Evolutionary conservation across 2,113 vertebrate species (phyloP).

Genomic region (Stictonetta naevosa): DNA sequence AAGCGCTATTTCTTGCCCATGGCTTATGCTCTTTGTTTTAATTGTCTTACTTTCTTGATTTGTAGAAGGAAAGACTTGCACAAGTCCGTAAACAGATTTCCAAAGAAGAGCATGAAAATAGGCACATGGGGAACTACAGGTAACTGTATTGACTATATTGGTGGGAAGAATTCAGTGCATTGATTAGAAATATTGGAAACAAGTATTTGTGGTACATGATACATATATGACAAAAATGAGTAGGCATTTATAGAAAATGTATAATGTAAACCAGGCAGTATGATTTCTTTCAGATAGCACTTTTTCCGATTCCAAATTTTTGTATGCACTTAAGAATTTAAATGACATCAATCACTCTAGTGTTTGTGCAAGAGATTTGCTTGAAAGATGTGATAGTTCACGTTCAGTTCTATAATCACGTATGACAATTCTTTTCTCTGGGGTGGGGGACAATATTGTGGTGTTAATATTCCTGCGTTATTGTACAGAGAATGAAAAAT

Average conservation of each 20-base stretch:
- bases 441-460: not conserved
- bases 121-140: slow-evolving; percentile 98
- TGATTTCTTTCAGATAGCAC: not conserved
- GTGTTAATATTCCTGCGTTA: not conserved
- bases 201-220: not conserved
- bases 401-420: not conserved
- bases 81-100: slow-evolving; percentile 96
- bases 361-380: not conserved
- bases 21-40: not conserved
- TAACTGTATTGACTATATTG: slow-evolving; percentile 64
- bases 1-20: not conserved
- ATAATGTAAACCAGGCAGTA: not conserved
- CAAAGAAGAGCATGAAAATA: slow-evolving; percentile 94
- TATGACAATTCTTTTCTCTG: not conserved
- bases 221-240: not conserved
- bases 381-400: not conserved
- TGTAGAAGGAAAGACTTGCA: slow-evolving; percentile 93
- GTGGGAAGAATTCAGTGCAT: not conserved
- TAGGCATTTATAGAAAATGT: not conserved
- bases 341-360: not conserved
- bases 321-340: not conserved
- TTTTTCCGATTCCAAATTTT: not conserved
- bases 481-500: not conserved
- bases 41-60: slow-evolving; percentile 67
- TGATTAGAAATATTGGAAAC: not conserved